Conservation (phyloP, 1,140 invertebrate species). For the Hyles vespertilio region DNA sequence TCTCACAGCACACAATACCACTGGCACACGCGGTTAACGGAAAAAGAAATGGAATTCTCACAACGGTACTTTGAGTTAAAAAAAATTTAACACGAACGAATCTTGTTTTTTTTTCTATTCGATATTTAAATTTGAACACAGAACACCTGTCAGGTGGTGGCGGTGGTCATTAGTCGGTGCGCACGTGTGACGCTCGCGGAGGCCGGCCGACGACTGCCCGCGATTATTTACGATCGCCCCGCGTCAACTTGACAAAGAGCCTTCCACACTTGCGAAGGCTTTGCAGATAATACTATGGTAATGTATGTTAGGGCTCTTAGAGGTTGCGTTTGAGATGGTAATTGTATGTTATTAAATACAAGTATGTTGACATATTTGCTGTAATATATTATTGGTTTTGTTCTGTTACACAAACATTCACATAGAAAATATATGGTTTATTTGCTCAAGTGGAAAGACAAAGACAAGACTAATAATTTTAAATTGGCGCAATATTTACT, state of each 20-base stretch:
- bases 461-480: too few relatives aligned
- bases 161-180: conserved; percentile 15
- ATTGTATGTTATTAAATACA: not conserved
- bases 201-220: conserved; percentile 55
- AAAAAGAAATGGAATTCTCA: conserved; percentile 31
- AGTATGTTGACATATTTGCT: not conserved
- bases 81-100: conserved; percentile 39
- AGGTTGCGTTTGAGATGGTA: too few relatives aligned
- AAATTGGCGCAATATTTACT: too few relatives aligned
- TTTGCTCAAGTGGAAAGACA: too few relatives aligned
- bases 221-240: conserved; percentile 64
- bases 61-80: conserved; percentile 37
- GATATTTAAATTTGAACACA: conserved; percentile 23
- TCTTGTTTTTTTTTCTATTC: conserved; percentile 38
- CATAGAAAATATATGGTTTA: too few relatives aligned
- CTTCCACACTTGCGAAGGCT: conserved; percentile 8
- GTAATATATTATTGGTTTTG: not conserved
- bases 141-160: conserved; percentile 36
- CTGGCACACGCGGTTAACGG: conserved; percentile 45
- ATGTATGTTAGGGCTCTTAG: conserved; percentile 11
- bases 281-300: conserved; percentile 11
- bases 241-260: conserved; percentile 43
- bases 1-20: conserved; percentile 49
- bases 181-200: conserved; percentile 46
- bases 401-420: too few relatives aligned